Evolutionary conservation across 2,113 vertebrate genomes (phyloP).

Genomic region (Tetraodon nigroviridis): DNA sequence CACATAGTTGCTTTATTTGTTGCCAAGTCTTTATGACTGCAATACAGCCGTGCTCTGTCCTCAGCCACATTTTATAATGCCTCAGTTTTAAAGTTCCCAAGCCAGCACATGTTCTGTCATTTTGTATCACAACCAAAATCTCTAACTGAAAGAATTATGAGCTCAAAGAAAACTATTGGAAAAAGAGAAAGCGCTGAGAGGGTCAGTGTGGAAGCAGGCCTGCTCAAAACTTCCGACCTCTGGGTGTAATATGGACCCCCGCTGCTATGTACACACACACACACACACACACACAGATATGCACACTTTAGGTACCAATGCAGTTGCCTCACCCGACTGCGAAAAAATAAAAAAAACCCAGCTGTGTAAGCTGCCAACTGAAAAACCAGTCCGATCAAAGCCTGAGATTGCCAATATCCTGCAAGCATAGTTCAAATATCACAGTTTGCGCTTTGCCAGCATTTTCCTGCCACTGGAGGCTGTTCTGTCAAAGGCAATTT

Average conservation of each 20-base stretch:
- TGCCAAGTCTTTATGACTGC: conserved; percentile 46
- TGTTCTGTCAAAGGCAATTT: conserved; percentile 44
- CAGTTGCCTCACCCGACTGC: conserved; percentile 27
- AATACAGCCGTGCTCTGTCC: conserved; percentile 31
- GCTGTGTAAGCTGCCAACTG: conserved; percentile 37
- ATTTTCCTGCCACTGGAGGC: conserved; percentile 51
- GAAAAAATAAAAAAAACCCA: conserved; percentile 29
- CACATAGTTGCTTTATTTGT: conserved; percentile 36
- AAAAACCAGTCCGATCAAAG: conserved; percentile 41
- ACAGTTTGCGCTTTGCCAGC: conserved; percentile 43
- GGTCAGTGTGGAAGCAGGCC: conserved; percentile 40
- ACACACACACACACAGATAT: conserved; percentile 5
- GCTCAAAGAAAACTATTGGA: conserved; percentile 35
- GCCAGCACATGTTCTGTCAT: conserved; percentile 35
- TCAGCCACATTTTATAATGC: conserved; percentile 50
- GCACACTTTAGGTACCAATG: conserved; percentile 22
- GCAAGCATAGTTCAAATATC: conserved; percentile 55
- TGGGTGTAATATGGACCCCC: conserved; percentile 36
- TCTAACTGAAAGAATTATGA: conserved; percentile 37
- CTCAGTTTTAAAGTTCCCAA: conserved; percentile 38
- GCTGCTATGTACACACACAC: neutral
- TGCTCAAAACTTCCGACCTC: conserved; percentile 42
- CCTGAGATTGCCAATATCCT: conserved; percentile 57
- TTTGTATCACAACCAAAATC: conserved; percentile 18
- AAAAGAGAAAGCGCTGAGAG: conserved; percentile 35